phyloP scores from a whole-genome alignment of 2,888 invertebrate genomes.

The Acrocyrtus sp. region DNA sequence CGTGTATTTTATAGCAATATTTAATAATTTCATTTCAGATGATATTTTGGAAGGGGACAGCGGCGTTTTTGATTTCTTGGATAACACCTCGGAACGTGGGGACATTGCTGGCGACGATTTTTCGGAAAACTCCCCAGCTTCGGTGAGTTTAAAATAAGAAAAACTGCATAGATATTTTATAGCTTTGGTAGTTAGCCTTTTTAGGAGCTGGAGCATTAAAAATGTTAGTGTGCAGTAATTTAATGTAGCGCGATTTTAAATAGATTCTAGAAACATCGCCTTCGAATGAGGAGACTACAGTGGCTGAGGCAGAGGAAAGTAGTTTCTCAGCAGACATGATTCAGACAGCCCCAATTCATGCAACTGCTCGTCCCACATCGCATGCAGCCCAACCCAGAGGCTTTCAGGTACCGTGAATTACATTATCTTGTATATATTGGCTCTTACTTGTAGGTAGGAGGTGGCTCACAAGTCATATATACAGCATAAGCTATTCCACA shows the following conservation, averaged over 20 bases:
- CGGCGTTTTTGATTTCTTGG: constrained; percentile 61
- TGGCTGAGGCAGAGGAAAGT: constrained; percentile 47
- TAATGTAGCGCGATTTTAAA: constrained; percentile 2
- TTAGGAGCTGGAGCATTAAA: too few species aligned
- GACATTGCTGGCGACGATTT: constrained; percentile 28
- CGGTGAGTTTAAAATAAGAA: constrained; percentile 39
- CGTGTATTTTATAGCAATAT: not conserved
- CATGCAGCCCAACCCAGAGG: constrained; percentile 69
- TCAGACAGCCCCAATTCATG: constrained; percentile 74
- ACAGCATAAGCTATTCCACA: not conserved
- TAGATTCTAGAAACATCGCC: constrained; percentile 23
- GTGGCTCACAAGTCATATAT: constrained; percentile 30
- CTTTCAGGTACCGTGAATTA: constrained; percentile 73
- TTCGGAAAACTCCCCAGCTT: constrained; percentile 39
- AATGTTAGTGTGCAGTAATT: too few species aligned
- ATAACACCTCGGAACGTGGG: constrained; percentile 34
- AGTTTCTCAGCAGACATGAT: constrained; percentile 70
- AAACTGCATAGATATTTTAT: too few species aligned
- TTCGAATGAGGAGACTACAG: constrained; percentile 30
- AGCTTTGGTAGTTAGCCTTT: too few species aligned
- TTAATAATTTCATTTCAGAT: constrained; percentile 45
- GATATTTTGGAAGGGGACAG: constrained; percentile 63
- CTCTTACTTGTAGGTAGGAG: constrained; percentile 8
- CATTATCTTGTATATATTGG: constrained; percentile 37
- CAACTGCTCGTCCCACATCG: constrained; percentile 66